Conservation (phyloP, 2,888 invertebrate species). For the Blastobasis adustella region DNA sequence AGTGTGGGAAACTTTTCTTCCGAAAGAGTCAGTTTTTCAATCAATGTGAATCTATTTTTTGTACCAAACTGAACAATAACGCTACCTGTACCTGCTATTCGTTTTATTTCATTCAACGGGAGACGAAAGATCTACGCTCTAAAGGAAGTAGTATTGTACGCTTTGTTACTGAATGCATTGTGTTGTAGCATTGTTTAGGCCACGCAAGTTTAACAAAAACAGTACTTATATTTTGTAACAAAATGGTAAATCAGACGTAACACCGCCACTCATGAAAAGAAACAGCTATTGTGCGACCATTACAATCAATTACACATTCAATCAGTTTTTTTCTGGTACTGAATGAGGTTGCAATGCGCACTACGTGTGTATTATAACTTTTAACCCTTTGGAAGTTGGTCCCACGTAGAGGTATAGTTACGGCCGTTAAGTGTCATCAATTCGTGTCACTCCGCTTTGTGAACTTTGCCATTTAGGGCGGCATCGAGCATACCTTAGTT, state of each 20-base stretch:
- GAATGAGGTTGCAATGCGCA: too few species aligned
- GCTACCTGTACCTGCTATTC: slow-evolving; percentile 28
- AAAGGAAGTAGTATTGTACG: slow-evolving; percentile 38
- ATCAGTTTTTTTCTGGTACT: too few species aligned
- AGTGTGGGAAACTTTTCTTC: background rate
- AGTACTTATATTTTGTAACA: background rate
- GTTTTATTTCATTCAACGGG: slow-evolving; percentile 24
- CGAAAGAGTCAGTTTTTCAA: background rate
- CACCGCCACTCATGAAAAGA: background rate
- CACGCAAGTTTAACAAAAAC: background rate
- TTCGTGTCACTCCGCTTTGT: background rate
- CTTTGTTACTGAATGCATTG: slow-evolving; percentile 27
- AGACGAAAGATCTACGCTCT: slow-evolving; percentile 27
- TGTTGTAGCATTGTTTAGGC: slow-evolving; percentile 19
- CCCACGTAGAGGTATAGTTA: too few species aligned
- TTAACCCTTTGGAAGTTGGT: too few species aligned
- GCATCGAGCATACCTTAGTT: background rate
- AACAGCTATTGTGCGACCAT: too few species aligned
- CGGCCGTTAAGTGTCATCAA: background rate
- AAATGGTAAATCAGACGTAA: background rate
- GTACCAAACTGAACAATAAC: slow-evolving; percentile 23
- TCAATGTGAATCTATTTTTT: slow-evolving; percentile 9
- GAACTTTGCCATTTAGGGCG: background rate
- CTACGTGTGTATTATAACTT: too few species aligned
- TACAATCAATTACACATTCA: too few species aligned